A percentile compares a stretch with the other conserved stretches of the same genome.
These are phyloP conservation scores for Rattus norvegicus DNA, from an alignment of 2,113 vertebrate genomes.

Conservation along the genomic window DNA sequence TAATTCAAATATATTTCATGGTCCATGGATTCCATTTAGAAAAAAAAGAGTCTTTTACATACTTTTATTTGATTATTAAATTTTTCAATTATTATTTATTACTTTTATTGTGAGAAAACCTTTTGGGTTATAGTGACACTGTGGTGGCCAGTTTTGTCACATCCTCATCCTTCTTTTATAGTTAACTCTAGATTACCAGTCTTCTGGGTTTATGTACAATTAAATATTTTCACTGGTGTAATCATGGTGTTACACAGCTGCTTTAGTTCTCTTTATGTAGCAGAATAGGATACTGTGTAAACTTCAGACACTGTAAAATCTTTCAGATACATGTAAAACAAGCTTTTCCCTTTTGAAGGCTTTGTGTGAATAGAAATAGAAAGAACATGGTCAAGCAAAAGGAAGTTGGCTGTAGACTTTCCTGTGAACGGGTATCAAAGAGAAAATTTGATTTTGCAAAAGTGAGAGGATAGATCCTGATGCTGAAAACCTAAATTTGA, in stretches of 20 bases:
- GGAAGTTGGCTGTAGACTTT: background rate
- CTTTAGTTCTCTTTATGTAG: background rate
- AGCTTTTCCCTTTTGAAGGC: background rate
- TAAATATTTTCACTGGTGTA: background rate
- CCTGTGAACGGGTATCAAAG: background rate
- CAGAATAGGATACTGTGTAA: background rate
- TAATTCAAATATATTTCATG: background rate
- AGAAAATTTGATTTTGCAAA: background rate
- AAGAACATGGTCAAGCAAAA: background rate
- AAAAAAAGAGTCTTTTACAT: background rate
- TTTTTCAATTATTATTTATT: background rate
- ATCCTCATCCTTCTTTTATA: background rate
- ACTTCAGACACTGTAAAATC: background rate
- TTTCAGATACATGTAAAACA: background rate
- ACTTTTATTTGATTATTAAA: background rate
- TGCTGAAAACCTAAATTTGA: background rate
- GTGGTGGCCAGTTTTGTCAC: background rate
- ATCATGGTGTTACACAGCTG: background rate
- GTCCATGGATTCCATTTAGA: background rate
- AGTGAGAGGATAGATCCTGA: background rate
- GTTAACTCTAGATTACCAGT: background rate
- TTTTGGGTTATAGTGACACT: background rate
- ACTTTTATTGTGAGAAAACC: background rate
- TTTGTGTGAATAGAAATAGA: no score
- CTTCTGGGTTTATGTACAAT: background rate